Conservation (phyloP, 2,113 vertebrate genomes). For the Heptranchias perlo region DNA sequence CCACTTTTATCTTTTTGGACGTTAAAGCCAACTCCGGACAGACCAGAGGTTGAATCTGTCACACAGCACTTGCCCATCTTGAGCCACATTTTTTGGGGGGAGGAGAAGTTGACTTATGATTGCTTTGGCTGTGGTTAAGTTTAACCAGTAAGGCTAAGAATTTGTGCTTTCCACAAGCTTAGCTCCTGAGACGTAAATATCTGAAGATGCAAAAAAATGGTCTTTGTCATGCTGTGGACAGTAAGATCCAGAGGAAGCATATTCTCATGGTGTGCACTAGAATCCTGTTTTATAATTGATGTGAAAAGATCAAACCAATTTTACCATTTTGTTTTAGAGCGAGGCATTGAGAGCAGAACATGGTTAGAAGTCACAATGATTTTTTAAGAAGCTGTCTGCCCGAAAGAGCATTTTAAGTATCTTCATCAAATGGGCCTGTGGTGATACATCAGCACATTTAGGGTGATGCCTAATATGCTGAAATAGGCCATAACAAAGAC, state of each 20-base stretch:
- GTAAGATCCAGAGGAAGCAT: background rate
- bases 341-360: background rate
- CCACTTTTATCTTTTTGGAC: background rate
- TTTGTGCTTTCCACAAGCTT: background rate
- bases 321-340: background rate
- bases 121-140: background rate
- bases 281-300: background rate
- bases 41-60: background rate
- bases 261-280: background rate
- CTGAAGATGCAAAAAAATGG: background rate
- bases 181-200: background rate
- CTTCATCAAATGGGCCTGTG: background rate
- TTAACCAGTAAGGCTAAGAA: background rate
- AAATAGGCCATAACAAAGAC: background rate
- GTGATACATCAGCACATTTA: background rate
- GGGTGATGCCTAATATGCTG: background rate
- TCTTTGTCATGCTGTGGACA: background rate
- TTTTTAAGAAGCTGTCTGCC: background rate
- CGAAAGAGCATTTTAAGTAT: background rate
- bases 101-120: background rate
- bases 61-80: background rate
- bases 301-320: background rate
- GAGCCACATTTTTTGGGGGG: background rate
- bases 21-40: background rate
- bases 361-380: background rate